These are phyloP conservation scores for Pollenia labialis DNA, from an alignment of 2,888 invertebrate species.

Conservation along the genomic window DNA sequence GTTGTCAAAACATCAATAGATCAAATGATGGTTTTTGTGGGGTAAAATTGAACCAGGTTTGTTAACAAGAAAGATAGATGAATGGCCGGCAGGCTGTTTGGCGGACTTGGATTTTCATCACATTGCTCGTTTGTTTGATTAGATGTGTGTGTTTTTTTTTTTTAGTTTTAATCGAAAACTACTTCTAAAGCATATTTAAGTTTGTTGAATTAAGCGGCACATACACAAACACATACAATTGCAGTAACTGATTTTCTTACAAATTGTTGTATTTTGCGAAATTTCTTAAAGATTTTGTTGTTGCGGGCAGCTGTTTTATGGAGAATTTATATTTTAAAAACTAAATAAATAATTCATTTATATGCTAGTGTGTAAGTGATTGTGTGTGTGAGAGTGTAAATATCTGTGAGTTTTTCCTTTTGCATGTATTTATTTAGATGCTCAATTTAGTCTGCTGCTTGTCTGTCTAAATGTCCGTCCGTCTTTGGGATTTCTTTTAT, in stretches of 20 bases:
- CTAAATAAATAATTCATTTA: constrained; percentile 22
- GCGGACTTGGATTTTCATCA: background rate
- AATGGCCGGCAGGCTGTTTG: background rate
- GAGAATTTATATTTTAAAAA: background rate
- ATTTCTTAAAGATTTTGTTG: constrained; percentile 30
- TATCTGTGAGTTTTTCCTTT: background rate
- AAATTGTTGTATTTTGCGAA: constrained; percentile 50
- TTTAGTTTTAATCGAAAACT: constrained; percentile 34
- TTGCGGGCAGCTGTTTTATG: constrained; percentile 44
- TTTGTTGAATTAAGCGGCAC: background rate
- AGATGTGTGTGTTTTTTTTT: constrained; percentile 8
- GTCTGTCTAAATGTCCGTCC: constrained; percentile 43
- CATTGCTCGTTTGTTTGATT: constrained; percentile 4
- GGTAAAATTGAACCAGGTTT: constrained; percentile 6
- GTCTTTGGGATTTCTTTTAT: background rate
- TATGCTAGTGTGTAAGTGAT: no score
- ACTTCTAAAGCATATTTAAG: background rate
- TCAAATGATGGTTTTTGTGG: constrained; percentile 35
- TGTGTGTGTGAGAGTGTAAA: background rate
- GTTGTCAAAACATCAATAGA: constrained; percentile 51
- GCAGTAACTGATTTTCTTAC: constrained; percentile 17
- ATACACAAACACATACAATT: background rate
- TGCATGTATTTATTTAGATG: constrained; percentile 23
- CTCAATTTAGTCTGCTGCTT: constrained; percentile 54
- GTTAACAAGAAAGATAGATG: background rate